Percentiles rank a stretch among this genome's conserved stretches.
Conservation (phyloP, 1,140 invertebrate genomes). For the Maconellicoccus hirsutus region DNA sequence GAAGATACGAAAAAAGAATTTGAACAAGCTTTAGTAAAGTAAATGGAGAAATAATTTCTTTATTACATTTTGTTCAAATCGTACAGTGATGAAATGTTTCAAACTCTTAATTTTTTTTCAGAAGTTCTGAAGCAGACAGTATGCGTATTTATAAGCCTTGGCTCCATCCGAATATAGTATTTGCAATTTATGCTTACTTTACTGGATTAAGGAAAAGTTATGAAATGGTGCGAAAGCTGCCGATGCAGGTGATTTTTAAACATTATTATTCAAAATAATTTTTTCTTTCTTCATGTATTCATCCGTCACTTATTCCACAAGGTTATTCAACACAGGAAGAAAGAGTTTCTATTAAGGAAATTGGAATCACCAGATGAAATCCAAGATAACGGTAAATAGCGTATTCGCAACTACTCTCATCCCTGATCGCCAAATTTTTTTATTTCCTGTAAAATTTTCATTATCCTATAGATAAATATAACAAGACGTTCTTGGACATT, state of each 20-base stretch:
- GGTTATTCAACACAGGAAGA: conserved; percentile 15
- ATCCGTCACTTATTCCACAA: too few relatives aligned
- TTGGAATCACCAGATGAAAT: not conserved
- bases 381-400: too few relatives aligned
- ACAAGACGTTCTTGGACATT: conserved; percentile 44
- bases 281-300: too few relatives aligned
- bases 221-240: conserved; percentile 29
- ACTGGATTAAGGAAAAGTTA: conserved; percentile 27
- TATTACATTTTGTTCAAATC: too few relatives aligned
- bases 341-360: not conserved
- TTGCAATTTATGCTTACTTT: conserved; percentile 26
- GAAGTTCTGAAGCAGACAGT: conserved; percentile 24
- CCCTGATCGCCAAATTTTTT: too few relatives aligned
- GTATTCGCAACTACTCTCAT: too few relatives aligned
- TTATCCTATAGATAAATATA: conserved; percentile 26
- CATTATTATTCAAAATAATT: not conserved
- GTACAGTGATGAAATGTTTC: too few relatives aligned
- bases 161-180: conserved; percentile 28
- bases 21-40: conserved; percentile 28
- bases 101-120: conserved; percentile 12
- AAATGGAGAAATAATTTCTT: too few relatives aligned
- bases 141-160: conserved; percentile 28
- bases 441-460: not conserved
- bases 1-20: conserved; percentile 39
- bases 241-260: conserved; percentile 26